Percentiles rank a stretch among this genome's conserved stretches.
Evolutionary conservation across 2,113 vertebrate species (phyloP).

Genomic region (Coturnix japonica): DNA sequence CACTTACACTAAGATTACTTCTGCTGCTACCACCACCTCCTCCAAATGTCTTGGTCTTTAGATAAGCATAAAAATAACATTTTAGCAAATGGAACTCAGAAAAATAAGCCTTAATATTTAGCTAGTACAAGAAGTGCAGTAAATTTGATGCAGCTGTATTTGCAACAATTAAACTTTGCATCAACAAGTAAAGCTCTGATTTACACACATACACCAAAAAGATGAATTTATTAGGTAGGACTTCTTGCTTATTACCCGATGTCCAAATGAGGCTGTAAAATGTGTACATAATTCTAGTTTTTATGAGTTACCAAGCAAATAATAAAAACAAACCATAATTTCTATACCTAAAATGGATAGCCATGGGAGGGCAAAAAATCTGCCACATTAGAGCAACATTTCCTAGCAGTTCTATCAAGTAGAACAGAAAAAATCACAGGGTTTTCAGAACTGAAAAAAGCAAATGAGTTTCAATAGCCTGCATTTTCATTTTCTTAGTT

Average conservation of each 20-base stretch:
- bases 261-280: conserved; percentile 4
- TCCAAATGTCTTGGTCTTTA: conserved; percentile 91
- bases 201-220: background rate
- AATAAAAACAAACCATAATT: background rate
- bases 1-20: conserved; percentile 85
- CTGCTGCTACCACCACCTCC: conserved; percentile 91
- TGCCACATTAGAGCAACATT: background rate
- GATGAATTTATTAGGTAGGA: background rate
- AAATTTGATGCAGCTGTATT: background rate
- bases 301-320: conserved; percentile 9
- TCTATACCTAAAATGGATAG: background rate
- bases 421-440: background rate
- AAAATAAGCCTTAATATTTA: conserved; percentile 41
- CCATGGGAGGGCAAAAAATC: conserved; percentile 4
- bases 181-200: conserved; percentile 40
- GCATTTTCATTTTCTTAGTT: background rate
- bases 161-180: conserved; percentile 26
- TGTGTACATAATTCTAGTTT: conserved; percentile 14
- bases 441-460: background rate
- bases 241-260: background rate
- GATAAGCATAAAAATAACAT: conserved; percentile 39
- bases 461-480: background rate
- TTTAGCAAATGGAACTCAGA: conserved; percentile 39
- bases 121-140: background rate
- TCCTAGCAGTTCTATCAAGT: background rate